Evolutionary conservation across 2,888 invertebrate genomes (phyloP), one percentile per base, ranked within the genome.

Genomic region (Spilosoma lubricipeda): DNA sequence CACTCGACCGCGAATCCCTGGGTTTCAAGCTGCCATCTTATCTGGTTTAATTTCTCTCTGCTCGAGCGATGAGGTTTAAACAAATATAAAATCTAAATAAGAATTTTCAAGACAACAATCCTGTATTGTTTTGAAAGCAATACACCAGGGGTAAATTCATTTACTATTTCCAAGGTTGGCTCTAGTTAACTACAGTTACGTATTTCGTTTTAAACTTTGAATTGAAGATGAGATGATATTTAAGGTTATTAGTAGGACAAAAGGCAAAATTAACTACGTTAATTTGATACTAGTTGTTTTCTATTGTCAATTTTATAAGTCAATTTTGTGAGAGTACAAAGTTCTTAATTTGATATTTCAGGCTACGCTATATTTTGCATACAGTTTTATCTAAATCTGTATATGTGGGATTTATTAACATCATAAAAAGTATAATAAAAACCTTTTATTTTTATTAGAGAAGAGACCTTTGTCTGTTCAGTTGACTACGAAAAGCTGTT

Each of bases 11-110:
- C 78, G 80, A 80, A 77, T 70, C 79, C 76, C 77, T 56, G 68
- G 72, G 70, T 75, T 70, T 81, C 79, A 76, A 74, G 70, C 67
- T 80, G 82, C 83, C 83, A 86, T 85, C 83, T 82, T 86, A 85
- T 84, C 83, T 81, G 81, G 84, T 84, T 83, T 80, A 79, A 79
- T 79, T 80, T 80, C 76, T 72, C 42, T 27, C 74, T 71, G 81
- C 76, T 15, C 73, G 79, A 79, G 69, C 39, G 45, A 83, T 36
- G 48, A 77, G 70, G 67, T 72, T 36, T 39, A 36, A 70, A 39
- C 70, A 70, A 66, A 77, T 72, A 59, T 20, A 45, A 67, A 67
- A 27, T 20, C 9, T n/a, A 27, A 63, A 67, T 64, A 68, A 69
- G 63, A 59, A 33, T 56, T 20, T 48, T 42, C 30, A 7, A 56